Base-by-base conservation (phyloP, 2,113 vertebrate species). In the Brachypodius melanocephalos region DNA sequence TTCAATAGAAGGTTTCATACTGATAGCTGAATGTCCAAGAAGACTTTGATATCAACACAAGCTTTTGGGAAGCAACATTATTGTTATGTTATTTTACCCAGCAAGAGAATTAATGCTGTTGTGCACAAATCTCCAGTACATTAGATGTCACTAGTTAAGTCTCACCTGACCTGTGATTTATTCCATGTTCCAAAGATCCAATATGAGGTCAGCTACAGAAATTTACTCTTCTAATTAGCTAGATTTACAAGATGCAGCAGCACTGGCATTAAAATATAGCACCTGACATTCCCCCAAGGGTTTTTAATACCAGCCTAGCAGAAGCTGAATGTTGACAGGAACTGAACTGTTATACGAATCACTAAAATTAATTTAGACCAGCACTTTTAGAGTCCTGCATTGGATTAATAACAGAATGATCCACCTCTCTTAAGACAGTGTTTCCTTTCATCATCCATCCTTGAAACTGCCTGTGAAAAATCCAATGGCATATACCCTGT, bases 151-250 rank as follows among this genome's bases (percentile, higher is more conserved):
- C n/a, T 43, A 52, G n/a, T 54, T 62, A 68, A 73, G 36, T 91
- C 84, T 88, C 78, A 76, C 67, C 55, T 91, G 58, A 85, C 38
- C 40, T 91, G 61, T 89, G n/a, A 87, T 75, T 86, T 85, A 93
- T 67, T 94, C n/a, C 19, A 26, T 71, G 29, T 48, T 92, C 62
- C 77, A 76, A 76, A 85, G 59, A 88, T 48, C 24, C 67, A 63
- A 74, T 38, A 72, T 16, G 46, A 89, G 42, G 66, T 86, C 69
- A 95, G 32, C 69, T 92, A 48, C 75, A 91, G 34, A 92, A 79
- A 90, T 91, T 66, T 79, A 89, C 32, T 95, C 51, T 69, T 96
- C 63, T 90, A 73, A 91, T 82, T 89, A 73, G 52, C 36, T 45
- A 68, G 66, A 92, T 89, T 93, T 89, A 79, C 25, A 82, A 68